These are phyloP conservation scores for Drosophila neocordata DNA, from an alignment of 1,140 invertebrate genomes.

Conservation along the genomic window DNA sequence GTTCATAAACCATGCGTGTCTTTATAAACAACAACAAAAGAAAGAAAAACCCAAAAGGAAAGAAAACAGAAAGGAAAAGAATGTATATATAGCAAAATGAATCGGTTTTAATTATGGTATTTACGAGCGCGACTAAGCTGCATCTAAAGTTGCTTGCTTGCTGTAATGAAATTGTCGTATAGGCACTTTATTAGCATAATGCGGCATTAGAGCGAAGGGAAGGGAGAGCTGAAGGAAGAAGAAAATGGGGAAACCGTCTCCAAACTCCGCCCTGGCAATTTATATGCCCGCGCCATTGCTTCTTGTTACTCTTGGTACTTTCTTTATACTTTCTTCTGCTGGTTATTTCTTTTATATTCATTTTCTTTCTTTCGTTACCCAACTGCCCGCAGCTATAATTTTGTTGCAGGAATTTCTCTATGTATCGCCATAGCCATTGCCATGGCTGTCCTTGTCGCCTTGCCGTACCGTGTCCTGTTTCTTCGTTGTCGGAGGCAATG, in stretches of 20 bases:
- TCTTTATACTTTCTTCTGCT: constrained; percentile 24
- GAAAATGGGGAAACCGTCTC: neutral
- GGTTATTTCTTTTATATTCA: constrained; percentile 24
- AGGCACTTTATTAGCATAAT: constrained; percentile 73
- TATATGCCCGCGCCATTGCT: constrained; percentile 31
- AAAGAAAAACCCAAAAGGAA: neutral
- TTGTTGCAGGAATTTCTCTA: constrained; percentile 69
- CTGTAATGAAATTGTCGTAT: constrained; percentile 73
- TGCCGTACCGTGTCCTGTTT: too few relatives aligned
- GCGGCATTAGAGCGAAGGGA: constrained; percentile 27
- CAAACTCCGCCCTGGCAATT: constrained; percentile 45
- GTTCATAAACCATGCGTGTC: constrained; percentile 49
- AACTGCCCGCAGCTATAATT: constrained; percentile 75
- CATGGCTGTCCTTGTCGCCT: constrained; percentile 29
- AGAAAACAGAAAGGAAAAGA: neutral
- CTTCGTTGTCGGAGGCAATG: constrained; percentile 58
- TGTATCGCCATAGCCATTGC: constrained; percentile 42
- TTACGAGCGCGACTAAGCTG: constrained; percentile 42
- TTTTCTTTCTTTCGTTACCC: constrained; percentile 62
- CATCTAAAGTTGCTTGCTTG: constrained; percentile 21
- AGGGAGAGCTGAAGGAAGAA: neutral
- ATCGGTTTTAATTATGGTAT: constrained; percentile 66
- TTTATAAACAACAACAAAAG: constrained; percentile 20
- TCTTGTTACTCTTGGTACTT: constrained; percentile 8
- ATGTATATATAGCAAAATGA: constrained; percentile 2